These are phyloP conservation scores for Amiota communis DNA, from an alignment of 2,888 invertebrate species.

Conservation along the genomic window DNA sequence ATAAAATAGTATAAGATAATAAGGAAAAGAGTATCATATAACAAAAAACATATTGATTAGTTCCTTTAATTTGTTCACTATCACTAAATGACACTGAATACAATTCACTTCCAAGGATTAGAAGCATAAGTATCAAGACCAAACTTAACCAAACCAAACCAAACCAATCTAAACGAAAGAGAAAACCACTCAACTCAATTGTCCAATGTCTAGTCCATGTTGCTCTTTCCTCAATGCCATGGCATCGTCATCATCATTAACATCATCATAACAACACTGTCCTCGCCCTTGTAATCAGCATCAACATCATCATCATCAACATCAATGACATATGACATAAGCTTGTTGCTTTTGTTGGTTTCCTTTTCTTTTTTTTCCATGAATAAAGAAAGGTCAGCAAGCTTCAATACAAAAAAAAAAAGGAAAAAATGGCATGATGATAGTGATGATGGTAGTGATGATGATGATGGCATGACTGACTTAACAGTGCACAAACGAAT, in stretches of 20 bases:
- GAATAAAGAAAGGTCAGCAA: no score
- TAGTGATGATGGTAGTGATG: background rate
- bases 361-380: no score
- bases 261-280: background rate
- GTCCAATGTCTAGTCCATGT: background rate
- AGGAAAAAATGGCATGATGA: background rate
- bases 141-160: no score
- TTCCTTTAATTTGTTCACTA: conserved; percentile 17
- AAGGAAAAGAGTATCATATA: background rate
- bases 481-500: conserved; percentile 24
- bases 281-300: background rate
- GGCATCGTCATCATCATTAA: background rate
- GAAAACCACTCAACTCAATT: no score
- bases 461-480: background rate
- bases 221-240: background rate
- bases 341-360: no score
- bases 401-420: no score
- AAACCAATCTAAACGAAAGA: no score
- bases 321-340: background rate
- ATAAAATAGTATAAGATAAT: background rate
- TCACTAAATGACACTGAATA: conserved; percentile 2
- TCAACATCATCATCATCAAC: background rate
- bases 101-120: background rate
- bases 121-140: no score
- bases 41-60: conserved; percentile 17